Percentiles rank a stretch among this genome's conserved stretches.
These are phyloP conservation scores for Pristionchus mayeri DNA, from an alignment of 2,888 invertebrate genomes.

Conservation along the genomic window DNA sequence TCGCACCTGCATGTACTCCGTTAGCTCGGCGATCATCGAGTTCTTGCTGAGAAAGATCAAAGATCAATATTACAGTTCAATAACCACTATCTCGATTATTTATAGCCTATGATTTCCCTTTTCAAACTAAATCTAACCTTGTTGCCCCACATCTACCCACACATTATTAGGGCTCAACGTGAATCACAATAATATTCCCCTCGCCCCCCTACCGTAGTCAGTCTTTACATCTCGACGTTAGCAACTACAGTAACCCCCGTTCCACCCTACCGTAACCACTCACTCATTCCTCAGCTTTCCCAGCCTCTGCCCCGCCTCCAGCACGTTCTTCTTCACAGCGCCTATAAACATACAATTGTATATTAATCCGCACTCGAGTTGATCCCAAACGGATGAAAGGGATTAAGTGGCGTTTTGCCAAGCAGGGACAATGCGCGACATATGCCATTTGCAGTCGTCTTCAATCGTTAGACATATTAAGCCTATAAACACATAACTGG, in stretches of 20 bases:
- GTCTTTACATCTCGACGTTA: not conserved
- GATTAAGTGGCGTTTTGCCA: too few relatives aligned
- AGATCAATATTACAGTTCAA: too few relatives aligned
- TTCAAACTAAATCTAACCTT: too few relatives aligned
- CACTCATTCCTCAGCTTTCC: constrained; percentile 1
- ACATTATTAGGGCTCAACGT: not conserved
- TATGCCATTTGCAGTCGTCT: too few relatives aligned
- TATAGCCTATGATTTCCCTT: too few relatives aligned
- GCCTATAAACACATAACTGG: too few relatives aligned
- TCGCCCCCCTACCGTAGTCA: not conserved
- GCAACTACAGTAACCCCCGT: not conserved
- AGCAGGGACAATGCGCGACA: too few relatives aligned
- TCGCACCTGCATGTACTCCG: not conserved
- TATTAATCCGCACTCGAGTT: too few relatives aligned
- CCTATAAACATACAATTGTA: too few relatives aligned
- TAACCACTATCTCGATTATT: too few relatives aligned
- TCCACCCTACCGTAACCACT: not conserved
- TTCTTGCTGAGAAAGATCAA: constrained; percentile 13
- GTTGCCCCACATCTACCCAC: not conserved
- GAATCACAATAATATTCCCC: not conserved
- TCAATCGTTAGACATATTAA: too few relatives aligned
- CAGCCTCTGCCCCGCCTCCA: not conserved
- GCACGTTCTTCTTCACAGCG: constrained; percentile 28
- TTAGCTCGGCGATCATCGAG: not conserved
- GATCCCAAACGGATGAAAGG: too few relatives aligned